Conservation (phyloP, 2,888 invertebrate genomes). For the Limnephilus lunatus region DNA sequence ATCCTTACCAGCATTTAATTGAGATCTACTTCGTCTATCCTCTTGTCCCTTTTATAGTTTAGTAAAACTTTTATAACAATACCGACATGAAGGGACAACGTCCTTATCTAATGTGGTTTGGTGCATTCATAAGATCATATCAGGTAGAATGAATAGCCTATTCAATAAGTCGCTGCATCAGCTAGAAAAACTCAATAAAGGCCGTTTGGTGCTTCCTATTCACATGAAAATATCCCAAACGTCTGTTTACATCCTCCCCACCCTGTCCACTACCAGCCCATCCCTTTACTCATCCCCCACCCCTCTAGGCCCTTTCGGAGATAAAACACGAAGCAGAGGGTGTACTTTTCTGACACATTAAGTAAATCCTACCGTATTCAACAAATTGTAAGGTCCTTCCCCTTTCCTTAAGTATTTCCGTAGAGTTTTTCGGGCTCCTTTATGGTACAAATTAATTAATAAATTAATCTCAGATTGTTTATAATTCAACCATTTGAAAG, state of each 20-base stretch:
- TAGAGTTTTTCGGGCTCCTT: neutral
- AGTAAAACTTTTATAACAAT: neutral
- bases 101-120: neutral
- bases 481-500: neutral
- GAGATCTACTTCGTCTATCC: neutral
- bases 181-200: slow-evolving; percentile 44
- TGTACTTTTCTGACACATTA: slow-evolving; percentile 59
- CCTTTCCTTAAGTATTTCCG: slow-evolving; percentile 30
- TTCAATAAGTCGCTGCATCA: slow-evolving; percentile 25
- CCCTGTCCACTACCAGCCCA: neutral
- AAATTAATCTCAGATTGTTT: neutral
- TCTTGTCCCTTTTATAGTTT: neutral
- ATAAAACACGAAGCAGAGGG: slow-evolving; percentile 52
- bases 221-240: slow-evolving; percentile 49
- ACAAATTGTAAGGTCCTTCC: slow-evolving; percentile 38
- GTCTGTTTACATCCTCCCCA: slow-evolving; percentile 30
- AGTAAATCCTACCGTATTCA: slow-evolving; percentile 53
- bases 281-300: neutral
- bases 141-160: slow-evolving; percentile 4
- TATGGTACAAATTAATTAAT: slow-evolving; percentile 3
- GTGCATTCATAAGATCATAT: neutral
- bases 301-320: slow-evolving; percentile 26
- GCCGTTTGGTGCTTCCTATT: slow-evolving; percentile 38
- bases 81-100: neutral
- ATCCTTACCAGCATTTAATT: neutral